Evolutionary conservation across 2,888 invertebrate species (phyloP).

Genomic region (Ormyrus pomaceus): DNA sequence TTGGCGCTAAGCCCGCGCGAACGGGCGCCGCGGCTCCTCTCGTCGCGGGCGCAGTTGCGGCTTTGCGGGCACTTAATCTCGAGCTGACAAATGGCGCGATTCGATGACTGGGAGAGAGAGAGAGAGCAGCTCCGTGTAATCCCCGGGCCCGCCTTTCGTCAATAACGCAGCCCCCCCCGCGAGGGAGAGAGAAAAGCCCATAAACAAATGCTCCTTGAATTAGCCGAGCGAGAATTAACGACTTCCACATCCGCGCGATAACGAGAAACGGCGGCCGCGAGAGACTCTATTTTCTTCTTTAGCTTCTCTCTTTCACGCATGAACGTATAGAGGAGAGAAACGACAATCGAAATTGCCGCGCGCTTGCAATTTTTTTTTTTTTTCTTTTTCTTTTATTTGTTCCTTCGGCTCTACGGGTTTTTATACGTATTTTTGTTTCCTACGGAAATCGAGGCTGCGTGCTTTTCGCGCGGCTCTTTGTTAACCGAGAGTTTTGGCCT

Average conservation of each 20-base stretch:
- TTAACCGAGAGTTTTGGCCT: neutral
- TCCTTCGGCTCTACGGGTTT: neutral
- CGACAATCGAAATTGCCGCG: constrained; percentile 37
- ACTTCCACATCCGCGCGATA: constrained; percentile 49
- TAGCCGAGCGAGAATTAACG: constrained; percentile 55
- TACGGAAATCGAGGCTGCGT: constrained; percentile 15
- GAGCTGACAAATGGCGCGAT: constrained; percentile 72
- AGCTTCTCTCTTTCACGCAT: constrained; percentile 19
- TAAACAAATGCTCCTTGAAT: constrained; percentile 50
- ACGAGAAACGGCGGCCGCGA: neutral
- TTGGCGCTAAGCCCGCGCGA: constrained; percentile 18
- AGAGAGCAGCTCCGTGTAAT: constrained; percentile 58
- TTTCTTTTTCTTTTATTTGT: constrained; percentile 23
- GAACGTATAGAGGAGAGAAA: constrained; percentile 11
- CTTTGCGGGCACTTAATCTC: constrained; percentile 71
- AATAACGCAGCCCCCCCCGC: constrained; percentile 2
- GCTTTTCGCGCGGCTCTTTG: constrained; percentile 8
- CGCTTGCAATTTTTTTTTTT: constrained; percentile 22
- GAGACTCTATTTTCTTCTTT: neutral
- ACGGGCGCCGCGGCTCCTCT: constrained; percentile 53
- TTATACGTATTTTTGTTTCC: constrained; percentile 9
- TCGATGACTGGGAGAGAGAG: constrained; percentile 68
- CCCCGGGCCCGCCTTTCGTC: constrained; percentile 6
- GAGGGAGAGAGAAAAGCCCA: constrained; percentile 8
- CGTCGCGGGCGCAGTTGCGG: constrained; percentile 64